phyloP scores from a whole-genome alignment of 1,140 invertebrate species.

The Panagrolaimus sp. region DNA sequence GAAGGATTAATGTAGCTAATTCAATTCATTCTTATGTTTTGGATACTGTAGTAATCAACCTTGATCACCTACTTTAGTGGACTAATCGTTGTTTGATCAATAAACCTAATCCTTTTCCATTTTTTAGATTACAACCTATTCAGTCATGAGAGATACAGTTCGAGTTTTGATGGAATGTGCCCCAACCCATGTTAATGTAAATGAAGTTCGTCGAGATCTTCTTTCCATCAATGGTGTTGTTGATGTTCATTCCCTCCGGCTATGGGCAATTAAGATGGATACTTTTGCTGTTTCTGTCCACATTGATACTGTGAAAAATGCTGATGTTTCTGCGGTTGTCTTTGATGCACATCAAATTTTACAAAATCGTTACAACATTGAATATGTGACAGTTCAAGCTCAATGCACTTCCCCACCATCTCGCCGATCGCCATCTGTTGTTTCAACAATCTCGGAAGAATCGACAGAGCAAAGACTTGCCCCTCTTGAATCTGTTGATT shows the following conservation, averaged over 20 bases:
- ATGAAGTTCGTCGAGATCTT: constrained; percentile 29
- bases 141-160: constrained; percentile 36
- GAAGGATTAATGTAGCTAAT: too few species aligned
- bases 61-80: too few species aligned
- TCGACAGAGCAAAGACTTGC: too few species aligned
- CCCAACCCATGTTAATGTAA: constrained; percentile 31
- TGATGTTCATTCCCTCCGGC: constrained; percentile 85
- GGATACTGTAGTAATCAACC: not conserved
- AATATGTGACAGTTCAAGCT: constrained; percentile 39
- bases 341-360: constrained; percentile 33
- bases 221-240: constrained; percentile 67
- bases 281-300: constrained; percentile 65
- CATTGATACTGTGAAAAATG: constrained; percentile 34
- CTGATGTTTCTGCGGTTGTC: constrained; percentile 29
- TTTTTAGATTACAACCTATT: constrained; percentile 26
- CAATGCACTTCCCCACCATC: constrained; percentile 8
- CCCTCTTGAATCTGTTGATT: too few species aligned
- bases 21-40: too few species aligned
- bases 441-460: too few species aligned
- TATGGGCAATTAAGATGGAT: constrained; percentile 91
- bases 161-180: constrained; percentile 45
- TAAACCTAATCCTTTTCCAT: not conserved
- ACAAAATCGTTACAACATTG: constrained; percentile 27
- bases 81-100: too few species aligned
- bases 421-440: not conserved